Evolutionary conservation across 2,888 invertebrate species (phyloP), one percentile per base, ranked within the genome.

Genomic region (Euspilapteryx auroguttella): DNA sequence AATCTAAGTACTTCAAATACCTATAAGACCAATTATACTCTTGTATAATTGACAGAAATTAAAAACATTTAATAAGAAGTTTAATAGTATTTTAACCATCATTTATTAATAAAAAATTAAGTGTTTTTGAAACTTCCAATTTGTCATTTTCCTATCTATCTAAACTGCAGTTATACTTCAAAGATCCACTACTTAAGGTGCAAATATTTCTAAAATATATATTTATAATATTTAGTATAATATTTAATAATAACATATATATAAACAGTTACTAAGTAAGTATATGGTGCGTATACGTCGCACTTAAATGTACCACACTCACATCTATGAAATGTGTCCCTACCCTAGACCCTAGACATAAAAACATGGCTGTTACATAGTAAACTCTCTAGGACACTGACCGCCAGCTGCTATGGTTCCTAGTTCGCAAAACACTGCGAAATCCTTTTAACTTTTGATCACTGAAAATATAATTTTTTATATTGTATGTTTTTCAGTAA

Each of bases 141-240:
- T 21, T 24, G 12, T 29, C 9, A n/a, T 11, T 24, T 27, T 21
- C 9, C 24, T 36, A 44, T 56, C 55, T 71, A 68, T 53, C 62
- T 68, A 66, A 58, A 52, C 68, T 68, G 73, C 73, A 57, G 62
- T 62, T 66, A 68, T 62, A 71, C 62, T n/a, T n/a, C n/a, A n/a
- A 57, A 58, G 63, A 66, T 59, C 49, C 61, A 63, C 71, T 73
- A 71, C 73, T 56, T 61, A 64, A 57, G 66, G 73, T 75, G 73
- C 73, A 75, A 73, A 75, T 75, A 75, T 63, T 56, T 68, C 73
- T 73, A 71, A 75, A 75, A 75, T 73, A 75, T 66, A 64, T 63
- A 54, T 46, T 25, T 21, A 27, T 28, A 24, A 27, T 20, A 14
- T 24, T 31, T 25, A 12, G 22, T 20, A 15, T 27, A 27, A n/a